phyloP scores from a whole-genome alignment of 1,140 invertebrate genomes.

The Paracyclopina nana region DNA sequence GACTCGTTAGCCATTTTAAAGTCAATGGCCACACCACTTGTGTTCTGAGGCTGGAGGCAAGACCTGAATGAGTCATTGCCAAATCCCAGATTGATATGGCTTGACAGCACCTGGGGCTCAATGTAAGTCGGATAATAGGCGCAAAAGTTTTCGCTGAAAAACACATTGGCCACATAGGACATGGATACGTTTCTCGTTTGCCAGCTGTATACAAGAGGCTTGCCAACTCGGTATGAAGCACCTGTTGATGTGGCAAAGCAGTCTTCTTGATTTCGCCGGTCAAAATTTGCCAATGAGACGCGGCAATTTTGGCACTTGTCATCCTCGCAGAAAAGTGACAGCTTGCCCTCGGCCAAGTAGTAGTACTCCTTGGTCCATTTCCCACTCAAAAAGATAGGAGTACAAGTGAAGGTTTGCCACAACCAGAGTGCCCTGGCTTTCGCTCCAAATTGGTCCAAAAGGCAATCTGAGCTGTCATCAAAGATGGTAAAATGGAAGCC shows the following conservation, averaged over 20 bases:
- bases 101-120: neutral
- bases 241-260: neutral
- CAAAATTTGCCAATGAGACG: neutral
- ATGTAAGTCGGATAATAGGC: neutral
- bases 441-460: neutral
- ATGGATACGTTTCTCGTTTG: neutral
- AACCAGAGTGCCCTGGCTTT: neutral
- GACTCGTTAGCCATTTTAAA: neutral
- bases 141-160: neutral
- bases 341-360: neutral
- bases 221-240: neutral
- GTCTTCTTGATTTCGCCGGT: neutral
- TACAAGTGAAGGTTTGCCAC: neutral
- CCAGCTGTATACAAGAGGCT: neutral
- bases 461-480: neutral
- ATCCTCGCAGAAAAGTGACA: neutral
- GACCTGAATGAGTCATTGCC: neutral
- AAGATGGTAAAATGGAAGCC: constrained; percentile 1
- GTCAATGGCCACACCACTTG: neutral
- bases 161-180: neutral
- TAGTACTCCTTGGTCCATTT: neutral
- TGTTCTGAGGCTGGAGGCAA: too few relatives aligned
- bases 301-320: neutral
- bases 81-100: neutral
- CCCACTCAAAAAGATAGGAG: neutral